These are phyloP conservation scores for Acanthis flammea DNA, from an alignment of 2,797 vertebrate genomes.

Conservation along the genomic window DNA sequence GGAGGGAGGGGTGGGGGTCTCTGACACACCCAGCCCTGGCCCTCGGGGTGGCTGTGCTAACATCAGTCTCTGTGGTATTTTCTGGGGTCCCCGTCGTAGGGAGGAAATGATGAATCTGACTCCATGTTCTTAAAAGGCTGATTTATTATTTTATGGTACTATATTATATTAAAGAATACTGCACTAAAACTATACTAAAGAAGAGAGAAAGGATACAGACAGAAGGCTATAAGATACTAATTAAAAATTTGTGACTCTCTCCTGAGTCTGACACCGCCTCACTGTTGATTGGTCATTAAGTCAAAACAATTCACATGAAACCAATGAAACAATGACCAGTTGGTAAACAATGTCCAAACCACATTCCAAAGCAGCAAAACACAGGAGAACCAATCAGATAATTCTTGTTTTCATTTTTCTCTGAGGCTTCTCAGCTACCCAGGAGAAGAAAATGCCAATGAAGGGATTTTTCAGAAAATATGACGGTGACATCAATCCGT, in stretches of 20 bases:
- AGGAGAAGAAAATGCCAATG: not conserved
- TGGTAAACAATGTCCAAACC: too few species aligned
- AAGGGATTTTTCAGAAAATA: not conserved
- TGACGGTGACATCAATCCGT: fast-evolving
- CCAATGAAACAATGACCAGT: too few species aligned
- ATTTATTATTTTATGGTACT: too few species aligned
- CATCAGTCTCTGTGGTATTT: not conserved
- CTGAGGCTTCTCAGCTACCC: not conserved
- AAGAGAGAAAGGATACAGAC: too few species aligned
- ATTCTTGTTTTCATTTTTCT: not conserved
- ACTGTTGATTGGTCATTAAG: too few species aligned
- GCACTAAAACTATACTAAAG: too few species aligned
- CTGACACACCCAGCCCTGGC: fast-evolving
- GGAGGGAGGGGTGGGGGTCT: not conserved
- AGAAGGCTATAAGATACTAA: too few species aligned
- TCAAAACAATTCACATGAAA: too few species aligned
- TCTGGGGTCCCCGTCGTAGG: fast-evolving
- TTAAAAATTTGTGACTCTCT: too few species aligned
- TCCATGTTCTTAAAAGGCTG: not conserved
- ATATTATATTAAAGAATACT: too few species aligned
- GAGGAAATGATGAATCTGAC: not conserved
- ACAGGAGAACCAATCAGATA: not conserved
- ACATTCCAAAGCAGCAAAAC: not conserved
- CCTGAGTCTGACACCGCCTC: too few species aligned
- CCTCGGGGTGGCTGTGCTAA: fast-evolving